phyloP scores from a whole-genome alignment of 2,797 vertebrate species.

The Melanotaenia trifasciata region DNA sequence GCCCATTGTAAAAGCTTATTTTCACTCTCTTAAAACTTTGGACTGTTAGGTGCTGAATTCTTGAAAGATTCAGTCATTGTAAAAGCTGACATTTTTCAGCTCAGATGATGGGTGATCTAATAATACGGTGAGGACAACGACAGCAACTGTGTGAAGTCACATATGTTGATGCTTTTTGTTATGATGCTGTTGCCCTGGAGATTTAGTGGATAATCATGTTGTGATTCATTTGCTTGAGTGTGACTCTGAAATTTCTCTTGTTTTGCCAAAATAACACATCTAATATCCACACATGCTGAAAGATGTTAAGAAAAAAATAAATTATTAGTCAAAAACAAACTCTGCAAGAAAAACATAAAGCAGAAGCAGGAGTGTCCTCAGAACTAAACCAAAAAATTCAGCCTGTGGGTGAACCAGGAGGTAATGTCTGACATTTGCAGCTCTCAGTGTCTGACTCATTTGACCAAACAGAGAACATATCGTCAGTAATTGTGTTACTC shows the following conservation, averaged over 20 bases:
- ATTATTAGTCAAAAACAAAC: background rate
- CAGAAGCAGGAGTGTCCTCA: background rate
- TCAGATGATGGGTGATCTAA: conserved; percentile 69
- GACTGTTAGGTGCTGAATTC: conserved; percentile 38
- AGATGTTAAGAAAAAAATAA: background rate
- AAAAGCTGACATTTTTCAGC: conserved; percentile 54
- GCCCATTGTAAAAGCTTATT: background rate
- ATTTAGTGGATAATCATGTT: conserved; percentile 33
- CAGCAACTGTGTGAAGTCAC: conserved; percentile 36
- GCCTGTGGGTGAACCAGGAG: background rate
- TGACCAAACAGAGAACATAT: conserved; percentile 21
- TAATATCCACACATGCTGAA: background rate
- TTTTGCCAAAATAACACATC: conserved; percentile 4
- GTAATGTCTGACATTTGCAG: conserved; percentile 21
- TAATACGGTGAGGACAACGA: conserved; percentile 50
- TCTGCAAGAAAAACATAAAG: background rate
- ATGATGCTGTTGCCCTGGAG: conserved; percentile 55
- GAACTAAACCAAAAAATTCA: background rate
- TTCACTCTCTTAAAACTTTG: conserved; percentile 2
- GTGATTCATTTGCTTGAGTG: conserved; percentile 23
- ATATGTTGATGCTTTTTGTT: conserved; percentile 44
- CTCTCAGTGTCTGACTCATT: conserved; percentile 15
- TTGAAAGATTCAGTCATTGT: conserved; percentile 41
- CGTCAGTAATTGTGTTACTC: conserved; percentile 69
- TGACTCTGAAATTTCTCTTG: conserved; percentile 5